Conservation (phyloP, 2,797 vertebrate species). For the Smutsia temminckii region DNA sequence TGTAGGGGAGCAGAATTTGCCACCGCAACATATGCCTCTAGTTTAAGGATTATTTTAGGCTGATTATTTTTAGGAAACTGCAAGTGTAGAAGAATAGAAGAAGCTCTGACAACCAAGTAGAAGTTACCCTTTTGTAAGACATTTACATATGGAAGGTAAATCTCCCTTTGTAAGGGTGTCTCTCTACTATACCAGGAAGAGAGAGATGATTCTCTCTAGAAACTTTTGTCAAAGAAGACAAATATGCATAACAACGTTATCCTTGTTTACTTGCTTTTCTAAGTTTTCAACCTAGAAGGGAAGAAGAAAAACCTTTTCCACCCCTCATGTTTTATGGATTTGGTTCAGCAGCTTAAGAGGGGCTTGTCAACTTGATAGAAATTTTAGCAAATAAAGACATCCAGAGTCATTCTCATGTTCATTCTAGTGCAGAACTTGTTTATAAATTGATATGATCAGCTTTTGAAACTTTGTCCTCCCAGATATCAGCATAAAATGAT, state of each 20-base stretch:
- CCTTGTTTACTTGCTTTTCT: not conserved
- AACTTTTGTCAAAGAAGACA: not conserved
- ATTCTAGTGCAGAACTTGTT: conserved; percentile 33
- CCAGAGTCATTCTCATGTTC: conserved; percentile 26
- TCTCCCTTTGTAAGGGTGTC: not conserved
- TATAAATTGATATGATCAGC: not conserved
- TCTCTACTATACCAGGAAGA: not conserved
- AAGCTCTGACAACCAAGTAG: not conserved
- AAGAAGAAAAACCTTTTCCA: not conserved
- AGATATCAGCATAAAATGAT: conserved; percentile 36
- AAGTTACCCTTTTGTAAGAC: not conserved
- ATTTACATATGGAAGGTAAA: not conserved
- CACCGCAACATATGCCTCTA: not conserved
- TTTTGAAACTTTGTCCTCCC: conserved; percentile 34
- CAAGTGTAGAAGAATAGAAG: not conserved
- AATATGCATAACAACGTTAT: not conserved
- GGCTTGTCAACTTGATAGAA: conserved; percentile 43
- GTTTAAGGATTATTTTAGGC: not conserved
- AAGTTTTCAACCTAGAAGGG: not conserved
- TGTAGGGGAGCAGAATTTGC: not conserved
- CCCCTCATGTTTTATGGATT: not conserved
- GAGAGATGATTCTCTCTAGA: not conserved
- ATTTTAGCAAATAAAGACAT: conserved; percentile 31
- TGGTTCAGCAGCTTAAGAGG: not conserved
- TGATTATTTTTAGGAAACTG: not conserved